phyloP scores from a whole-genome alignment of 2,113 vertebrate species.

The Crotophaga sulcirostris region DNA sequence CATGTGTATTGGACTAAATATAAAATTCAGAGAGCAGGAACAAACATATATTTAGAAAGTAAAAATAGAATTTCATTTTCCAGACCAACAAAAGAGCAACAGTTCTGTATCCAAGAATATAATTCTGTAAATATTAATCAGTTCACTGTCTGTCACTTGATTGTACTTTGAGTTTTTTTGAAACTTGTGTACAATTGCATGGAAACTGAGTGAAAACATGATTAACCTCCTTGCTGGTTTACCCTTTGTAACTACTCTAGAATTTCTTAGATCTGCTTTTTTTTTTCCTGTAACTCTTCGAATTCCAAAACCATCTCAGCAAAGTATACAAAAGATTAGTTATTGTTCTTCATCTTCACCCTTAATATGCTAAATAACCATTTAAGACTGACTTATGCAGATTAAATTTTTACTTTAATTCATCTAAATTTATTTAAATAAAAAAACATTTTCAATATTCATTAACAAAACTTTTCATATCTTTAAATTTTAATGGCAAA shows the following conservation, averaged over 20 bases:
- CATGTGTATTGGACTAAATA: conserved; percentile 40
- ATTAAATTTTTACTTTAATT: not conserved
- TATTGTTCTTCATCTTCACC: not conserved
- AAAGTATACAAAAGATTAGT: not conserved
- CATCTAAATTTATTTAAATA: not conserved
- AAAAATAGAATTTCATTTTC: conserved; percentile 46
- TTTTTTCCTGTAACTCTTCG: not conserved
- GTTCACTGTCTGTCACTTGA: not conserved
- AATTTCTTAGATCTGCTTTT: not conserved
- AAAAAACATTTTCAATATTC: not conserved
- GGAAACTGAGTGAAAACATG: not conserved
- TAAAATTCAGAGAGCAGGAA: conserved; percentile 25
- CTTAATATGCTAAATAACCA: not conserved
- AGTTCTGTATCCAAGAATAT: not conserved
- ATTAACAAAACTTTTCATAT: not conserved
- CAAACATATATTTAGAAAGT: conserved; percentile 48
- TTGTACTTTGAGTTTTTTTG: not conserved
- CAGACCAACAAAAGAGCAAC: conserved; percentile 1
- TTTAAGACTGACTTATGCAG: not conserved
- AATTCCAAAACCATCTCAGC: not conserved
- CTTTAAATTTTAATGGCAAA: not conserved
- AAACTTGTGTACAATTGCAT: not conserved
- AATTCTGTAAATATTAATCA: conserved; percentile 16
- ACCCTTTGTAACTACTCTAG: not conserved
- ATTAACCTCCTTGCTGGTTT: not conserved